These are phyloP conservation scores for Eremophila alpestris DNA, from an alignment of 2,797 vertebrate genomes.

Conservation along the genomic window DNA sequence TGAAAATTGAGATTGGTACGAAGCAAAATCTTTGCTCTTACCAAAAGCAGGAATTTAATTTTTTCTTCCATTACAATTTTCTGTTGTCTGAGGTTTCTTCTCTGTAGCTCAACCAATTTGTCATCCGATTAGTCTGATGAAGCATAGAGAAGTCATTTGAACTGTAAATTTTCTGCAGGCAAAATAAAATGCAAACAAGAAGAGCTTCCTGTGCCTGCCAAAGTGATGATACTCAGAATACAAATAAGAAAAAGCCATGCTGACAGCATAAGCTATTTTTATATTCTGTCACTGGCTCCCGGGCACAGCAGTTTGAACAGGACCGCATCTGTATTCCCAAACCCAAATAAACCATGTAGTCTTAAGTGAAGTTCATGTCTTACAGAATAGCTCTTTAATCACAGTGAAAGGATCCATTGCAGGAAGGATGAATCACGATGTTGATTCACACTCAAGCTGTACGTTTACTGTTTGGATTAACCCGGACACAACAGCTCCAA, in stretches of 20 bases:
- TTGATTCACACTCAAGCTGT: constrained; percentile 36
- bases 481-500: background rate
- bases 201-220: constrained; percentile 79
- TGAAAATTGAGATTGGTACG: background rate
- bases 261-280: constrained; percentile 86
- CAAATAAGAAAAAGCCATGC: constrained; percentile 82
- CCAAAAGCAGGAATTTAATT: constrained; percentile 34
- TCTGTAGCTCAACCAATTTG: constrained; percentile 76
- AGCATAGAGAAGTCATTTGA: constrained; percentile 77
- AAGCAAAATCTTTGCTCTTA: constrained; percentile 36
- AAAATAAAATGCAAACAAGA: constrained; percentile 78
- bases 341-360: constrained; percentile 58
- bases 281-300: constrained; percentile 63
- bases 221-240: constrained; percentile 82
- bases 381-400: constrained; percentile 46
- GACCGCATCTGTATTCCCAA: constrained; percentile 63
- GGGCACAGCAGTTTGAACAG: constrained; percentile 66
- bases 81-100: constrained; percentile 69
- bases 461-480: background rate
- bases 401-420: constrained; percentile 16
- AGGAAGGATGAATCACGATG: constrained; percentile 19
- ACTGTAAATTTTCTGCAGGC: constrained; percentile 79
- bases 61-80: constrained; percentile 56
- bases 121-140: constrained; percentile 79
- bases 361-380: constrained; percentile 62